Base-by-base conservation (phyloP, 2,797 vertebrate genomes). In the Enteromius treurensis region DNA sequence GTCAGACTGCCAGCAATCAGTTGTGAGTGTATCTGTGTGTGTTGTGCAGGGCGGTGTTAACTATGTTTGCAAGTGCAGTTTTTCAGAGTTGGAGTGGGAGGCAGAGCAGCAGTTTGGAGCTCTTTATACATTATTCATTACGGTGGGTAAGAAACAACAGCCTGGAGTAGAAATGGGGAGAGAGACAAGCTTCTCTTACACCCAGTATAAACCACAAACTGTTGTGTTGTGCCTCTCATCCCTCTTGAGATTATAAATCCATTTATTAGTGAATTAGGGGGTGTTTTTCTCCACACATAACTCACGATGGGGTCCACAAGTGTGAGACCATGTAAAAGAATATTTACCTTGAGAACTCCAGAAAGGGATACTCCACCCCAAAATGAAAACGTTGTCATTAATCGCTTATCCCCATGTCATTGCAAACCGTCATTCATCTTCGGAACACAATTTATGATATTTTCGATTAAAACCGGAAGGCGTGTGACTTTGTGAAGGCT, bases 101-200 rank as follows among this genome's bases (percentile, higher is more conserved):
- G 32, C 67, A 60, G 23, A 62, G 49, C 75, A 49, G 17, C 23
- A 84, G 84, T 76, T 45, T 76, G 74, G 73, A 81, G 69, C 4
- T 29, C 55, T 21, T 23, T 29, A 85, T 89, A 68, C 82, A 88
- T 86, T 78, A 86, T 86, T 86, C 49, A 86, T 81, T 55, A 65
- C 23, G 58, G 49, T 8, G 17, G 29, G 14, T 32, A 49, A 62
- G 67, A 81, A 47, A 45, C 71, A 81, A 68, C 37, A 77, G 71
- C 71, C 79, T 53, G 64, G n/a, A 75, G 74, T 21, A 37, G 60
- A 60, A 51, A 40, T 14, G 6, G 9, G 42, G 77, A 42, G 32
- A n/a, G 55, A 65, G 51, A n/a, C n/a, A 37, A 67, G 67, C 67
- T 55, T 68, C 69, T 29, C 49, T 45, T 73, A 10, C 68, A 73